Evolutionary conservation across 2,797 vertebrate species (phyloP).

Genomic region (Sphaeramia orbicularis): DNA sequence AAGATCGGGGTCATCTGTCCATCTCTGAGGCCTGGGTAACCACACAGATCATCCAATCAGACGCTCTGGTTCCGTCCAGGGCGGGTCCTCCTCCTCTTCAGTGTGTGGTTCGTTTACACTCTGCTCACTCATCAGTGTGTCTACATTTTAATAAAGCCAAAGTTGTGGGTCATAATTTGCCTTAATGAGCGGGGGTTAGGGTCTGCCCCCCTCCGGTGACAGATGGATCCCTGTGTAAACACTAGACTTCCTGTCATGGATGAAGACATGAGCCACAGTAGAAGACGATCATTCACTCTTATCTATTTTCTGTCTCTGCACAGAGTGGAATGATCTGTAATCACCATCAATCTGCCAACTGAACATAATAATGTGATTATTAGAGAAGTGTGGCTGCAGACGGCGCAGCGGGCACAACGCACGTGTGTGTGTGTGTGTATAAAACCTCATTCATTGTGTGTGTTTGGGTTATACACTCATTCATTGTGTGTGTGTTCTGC

Average conservation of each 20-base stretch:
- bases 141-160: slow-evolving; percentile 37
- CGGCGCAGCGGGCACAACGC: slow-evolving; percentile 22
- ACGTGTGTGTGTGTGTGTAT: slow-evolving; percentile 13
- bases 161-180: slow-evolving; percentile 38
- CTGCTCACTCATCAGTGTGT: background rate
- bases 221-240: slow-evolving; percentile 54
- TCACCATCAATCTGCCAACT: slow-evolving; percentile 72
- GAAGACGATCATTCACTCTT: slow-evolving; percentile 60
- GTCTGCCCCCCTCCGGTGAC: slow-evolving; percentile 26
- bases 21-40: background rate
- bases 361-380: slow-evolving; percentile 71
- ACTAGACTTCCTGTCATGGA: slow-evolving; percentile 28
- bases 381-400: slow-evolving; percentile 50
- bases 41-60: no score
- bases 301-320: slow-evolving; percentile 67
- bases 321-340: slow-evolving; percentile 64
- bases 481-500: slow-evolving; percentile 28
- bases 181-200: slow-evolving; percentile 53
- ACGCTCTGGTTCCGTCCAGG: no score
- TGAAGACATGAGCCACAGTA: slow-evolving; percentile 48
- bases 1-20: no score
- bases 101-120: background rate
- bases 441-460: no score
- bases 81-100: no score
- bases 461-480: no score